These are phyloP conservation scores for Drosophila gaucha DNA, from an alignment of 2,888 invertebrate genomes.

Conservation along the genomic window DNA sequence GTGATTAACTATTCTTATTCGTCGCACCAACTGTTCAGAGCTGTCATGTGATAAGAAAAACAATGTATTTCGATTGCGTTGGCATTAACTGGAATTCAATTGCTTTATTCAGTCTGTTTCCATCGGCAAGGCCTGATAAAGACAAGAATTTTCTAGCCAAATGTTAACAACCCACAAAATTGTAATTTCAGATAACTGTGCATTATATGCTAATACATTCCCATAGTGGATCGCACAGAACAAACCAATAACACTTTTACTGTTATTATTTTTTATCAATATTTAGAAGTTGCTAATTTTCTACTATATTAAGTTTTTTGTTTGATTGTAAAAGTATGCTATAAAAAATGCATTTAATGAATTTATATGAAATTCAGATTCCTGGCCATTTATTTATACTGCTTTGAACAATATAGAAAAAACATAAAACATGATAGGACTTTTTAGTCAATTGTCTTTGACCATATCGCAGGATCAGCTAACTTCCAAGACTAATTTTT, in stretches of 20 bases:
- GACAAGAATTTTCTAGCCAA: neutral
- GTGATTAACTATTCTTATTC: neutral
- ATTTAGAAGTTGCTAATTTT: neutral
- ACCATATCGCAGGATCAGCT: too few relatives aligned
- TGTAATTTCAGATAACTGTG: conserved; percentile 10
- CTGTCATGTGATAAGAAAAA: conserved; percentile 24
- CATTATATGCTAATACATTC: neutral
- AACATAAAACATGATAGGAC: too few relatives aligned
- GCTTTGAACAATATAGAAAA: too few relatives aligned
- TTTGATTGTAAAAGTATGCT: neutral
- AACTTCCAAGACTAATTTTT: too few relatives aligned
- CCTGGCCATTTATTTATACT: too few relatives aligned
- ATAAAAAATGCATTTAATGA: neutral
- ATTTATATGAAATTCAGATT: too few relatives aligned
- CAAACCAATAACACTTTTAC: neutral
- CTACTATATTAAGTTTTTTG: neutral
- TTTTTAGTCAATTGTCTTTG: too few relatives aligned
- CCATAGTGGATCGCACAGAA: neutral
- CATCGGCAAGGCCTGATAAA: conserved; percentile 27
- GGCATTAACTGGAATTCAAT: conserved; percentile 32
- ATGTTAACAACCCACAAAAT: neutral
- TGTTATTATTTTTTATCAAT: neutral
- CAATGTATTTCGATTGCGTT: neutral
- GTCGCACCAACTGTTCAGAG: conserved; percentile 20
- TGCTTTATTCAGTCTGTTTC: conserved; percentile 44